These are phyloP conservation scores for Exocentrus adspersus DNA, from an alignment of 2,888 invertebrate species.

Conservation along the genomic window DNA sequence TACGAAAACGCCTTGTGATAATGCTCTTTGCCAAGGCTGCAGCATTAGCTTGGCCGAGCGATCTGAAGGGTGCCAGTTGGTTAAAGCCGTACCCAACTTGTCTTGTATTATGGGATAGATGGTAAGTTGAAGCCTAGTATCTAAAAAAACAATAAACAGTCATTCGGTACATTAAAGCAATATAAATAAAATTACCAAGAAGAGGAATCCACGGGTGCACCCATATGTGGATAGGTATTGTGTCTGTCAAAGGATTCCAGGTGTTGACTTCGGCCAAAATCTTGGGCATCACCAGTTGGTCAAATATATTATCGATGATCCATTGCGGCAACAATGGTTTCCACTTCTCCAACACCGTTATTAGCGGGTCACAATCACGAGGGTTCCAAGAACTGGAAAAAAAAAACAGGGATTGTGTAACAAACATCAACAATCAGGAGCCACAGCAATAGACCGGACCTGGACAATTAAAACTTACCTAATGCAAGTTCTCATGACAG, in stretches of 20 bases:
- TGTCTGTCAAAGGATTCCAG: conserved; percentile 97
- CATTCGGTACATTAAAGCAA: no score
- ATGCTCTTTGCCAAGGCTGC: conserved; percentile 84
- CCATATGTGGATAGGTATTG: conserved; percentile 96
- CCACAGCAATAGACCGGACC: conserved; percentile 13
- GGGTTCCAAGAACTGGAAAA: conserved; percentile 81
- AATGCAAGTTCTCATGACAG: conserved; percentile 78
- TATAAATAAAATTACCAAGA: no score
- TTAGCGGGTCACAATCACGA: conserved; percentile 79
- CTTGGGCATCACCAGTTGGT: conserved; percentile 83
- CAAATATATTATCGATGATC: conserved; percentile 84
- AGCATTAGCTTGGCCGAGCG: conserved; percentile 91
- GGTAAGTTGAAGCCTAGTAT: conserved; percentile 58
- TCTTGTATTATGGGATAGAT: conserved; percentile 92
- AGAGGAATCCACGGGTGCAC: conserved; percentile 95
- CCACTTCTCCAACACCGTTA: conserved; percentile 85
- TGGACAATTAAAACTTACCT: conserved; percentile 68
- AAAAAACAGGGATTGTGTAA: no score
- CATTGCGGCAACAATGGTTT: conserved; percentile 80
- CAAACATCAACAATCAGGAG: not conserved
- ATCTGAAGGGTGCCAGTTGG: conserved; percentile 97
- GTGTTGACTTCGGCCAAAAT: conserved; percentile 79
- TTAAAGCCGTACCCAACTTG: conserved; percentile 87
- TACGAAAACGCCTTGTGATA: conserved; percentile 75
- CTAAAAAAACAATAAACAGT: no score